Evolutionary conservation across 2,888 invertebrate genomes (phyloP).

Genomic region (Ochropleura plecta): DNA sequence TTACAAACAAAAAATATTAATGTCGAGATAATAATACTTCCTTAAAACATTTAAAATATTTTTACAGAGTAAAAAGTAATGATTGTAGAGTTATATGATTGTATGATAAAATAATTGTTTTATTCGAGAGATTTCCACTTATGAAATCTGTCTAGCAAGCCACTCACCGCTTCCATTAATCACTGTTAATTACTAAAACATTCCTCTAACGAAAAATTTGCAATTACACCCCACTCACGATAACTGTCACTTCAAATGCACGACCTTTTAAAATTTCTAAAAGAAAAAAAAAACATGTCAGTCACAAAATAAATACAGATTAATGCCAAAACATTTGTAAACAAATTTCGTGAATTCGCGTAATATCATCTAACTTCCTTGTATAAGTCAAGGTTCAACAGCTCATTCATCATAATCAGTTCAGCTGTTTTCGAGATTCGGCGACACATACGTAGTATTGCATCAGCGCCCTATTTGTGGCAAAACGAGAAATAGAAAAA

Average conservation of each 20-base stretch:
- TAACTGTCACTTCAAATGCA: not conserved
- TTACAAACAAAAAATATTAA: constrained; percentile 39
- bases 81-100: constrained; percentile 1
- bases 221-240: not conserved
- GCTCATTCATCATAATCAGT: constrained; percentile 51
- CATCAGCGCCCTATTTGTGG: constrained; percentile 15
- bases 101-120: not conserved
- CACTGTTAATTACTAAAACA: constrained; percentile 17
- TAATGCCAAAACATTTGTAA: constrained; percentile 1
- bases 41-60: not conserved
- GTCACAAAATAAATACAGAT: not conserved
- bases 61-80: not conserved
- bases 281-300: not conserved
- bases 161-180: constrained; percentile 17
- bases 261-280: not conserved
- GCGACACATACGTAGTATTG: constrained; percentile 8
- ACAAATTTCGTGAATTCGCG: constrained; percentile 4
- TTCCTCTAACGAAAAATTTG: constrained; percentile 1
- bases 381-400: constrained; percentile 40
- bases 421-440: constrained; percentile 32
- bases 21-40: not conserved
- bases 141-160: constrained; percentile 1
- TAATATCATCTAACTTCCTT: constrained; percentile 29
- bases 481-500: constrained; percentile 25
- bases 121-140: not conserved